Evolutionary conservation across 2,888 invertebrate genomes (phyloP).

Genomic region (Ormia ochracea): DNA sequence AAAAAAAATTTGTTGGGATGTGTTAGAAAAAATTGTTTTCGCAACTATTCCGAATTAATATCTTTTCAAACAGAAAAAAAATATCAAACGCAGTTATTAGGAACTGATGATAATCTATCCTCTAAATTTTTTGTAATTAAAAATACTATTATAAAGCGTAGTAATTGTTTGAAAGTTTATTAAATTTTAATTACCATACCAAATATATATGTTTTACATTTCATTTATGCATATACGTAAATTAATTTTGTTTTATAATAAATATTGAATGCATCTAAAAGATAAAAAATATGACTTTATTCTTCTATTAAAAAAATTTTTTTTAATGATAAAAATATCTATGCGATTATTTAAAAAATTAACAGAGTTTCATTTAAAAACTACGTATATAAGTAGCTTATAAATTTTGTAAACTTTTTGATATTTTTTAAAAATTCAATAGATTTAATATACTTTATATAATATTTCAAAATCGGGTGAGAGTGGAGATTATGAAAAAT

Average conservation of each 20-base stretch:
- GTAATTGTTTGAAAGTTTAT: constrained; percentile 25
- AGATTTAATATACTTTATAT: neutral
- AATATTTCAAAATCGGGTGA: neutral
- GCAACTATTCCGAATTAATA: no score
- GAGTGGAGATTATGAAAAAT: neutral
- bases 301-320: no score
- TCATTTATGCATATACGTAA: no score
- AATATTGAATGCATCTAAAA: neutral
- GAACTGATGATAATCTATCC: no score
- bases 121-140: neutral
- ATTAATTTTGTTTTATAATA: neutral
- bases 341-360: constrained; percentile 14
- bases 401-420: neutral
- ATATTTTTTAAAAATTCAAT: neutral
- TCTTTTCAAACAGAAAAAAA: no score
- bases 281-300: neutral
- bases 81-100: no score
- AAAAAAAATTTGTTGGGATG: no score
- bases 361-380: constrained; percentile 20
- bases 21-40: no score
- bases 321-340: no score
- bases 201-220: neutral
- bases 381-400: constrained; percentile 15
- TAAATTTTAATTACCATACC: constrained; percentile 17
- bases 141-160: neutral